These are phyloP conservation scores for Thaleichthys pacificus DNA, from an alignment of 2,797 vertebrate species.

Conservation along the genomic window DNA sequence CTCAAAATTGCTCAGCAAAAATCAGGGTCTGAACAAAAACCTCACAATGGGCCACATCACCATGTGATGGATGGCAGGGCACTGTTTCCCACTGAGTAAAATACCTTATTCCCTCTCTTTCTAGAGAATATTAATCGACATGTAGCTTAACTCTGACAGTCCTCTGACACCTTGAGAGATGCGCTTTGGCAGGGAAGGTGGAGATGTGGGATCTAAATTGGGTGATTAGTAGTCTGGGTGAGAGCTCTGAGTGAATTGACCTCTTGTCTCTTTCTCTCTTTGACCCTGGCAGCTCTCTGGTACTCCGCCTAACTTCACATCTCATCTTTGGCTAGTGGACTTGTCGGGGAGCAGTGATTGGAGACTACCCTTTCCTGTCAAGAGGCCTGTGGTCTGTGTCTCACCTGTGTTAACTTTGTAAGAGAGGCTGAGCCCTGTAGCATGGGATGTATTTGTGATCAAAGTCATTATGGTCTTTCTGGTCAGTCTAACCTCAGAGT, in stretches of 20 bases:
- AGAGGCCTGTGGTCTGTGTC: slow-evolving; percentile 14
- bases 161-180: slow-evolving; percentile 62
- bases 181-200: slow-evolving; percentile 58
- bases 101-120: slow-evolving; percentile 49
- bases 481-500: not conserved
- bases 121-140: slow-evolving; percentile 69
- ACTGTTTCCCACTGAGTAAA: slow-evolving; percentile 44
- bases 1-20: slow-evolving; percentile 55
- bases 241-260: slow-evolving; percentile 56
- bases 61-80: slow-evolving; percentile 56
- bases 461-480: not conserved
- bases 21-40: slow-evolving; percentile 46
- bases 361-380: slow-evolving; percentile 29
- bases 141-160: slow-evolving; percentile 66
- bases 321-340: slow-evolving; percentile 8
- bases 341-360: slow-evolving; percentile 19
- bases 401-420: not conserved
- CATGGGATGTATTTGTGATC: not conserved
- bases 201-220: slow-evolving; percentile 66
- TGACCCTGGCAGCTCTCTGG: slow-evolving; percentile 11
- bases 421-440: not conserved
- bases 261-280: slow-evolving; percentile 12
- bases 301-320: slow-evolving; percentile 27
- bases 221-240: slow-evolving; percentile 64
- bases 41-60: slow-evolving; percentile 35